phyloP scores from a whole-genome alignment of 2,797 vertebrate species.

The Garrulus glandarius region DNA sequence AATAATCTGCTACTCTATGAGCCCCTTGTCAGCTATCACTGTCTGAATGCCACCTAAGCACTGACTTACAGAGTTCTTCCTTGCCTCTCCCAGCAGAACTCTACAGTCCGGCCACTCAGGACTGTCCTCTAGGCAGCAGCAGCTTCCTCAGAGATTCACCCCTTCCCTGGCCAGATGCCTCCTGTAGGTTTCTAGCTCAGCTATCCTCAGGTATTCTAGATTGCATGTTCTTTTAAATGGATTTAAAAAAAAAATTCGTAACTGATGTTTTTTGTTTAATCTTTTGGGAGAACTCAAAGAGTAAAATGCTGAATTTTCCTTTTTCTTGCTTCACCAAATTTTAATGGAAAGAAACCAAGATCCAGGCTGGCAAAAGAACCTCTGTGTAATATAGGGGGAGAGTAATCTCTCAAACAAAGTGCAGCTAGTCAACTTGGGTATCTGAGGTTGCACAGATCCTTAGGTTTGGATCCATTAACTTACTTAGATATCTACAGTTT shows the following conservation, averaged over 20 bases:
- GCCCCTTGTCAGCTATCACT: neutral
- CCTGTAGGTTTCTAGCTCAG: conserved; percentile 30
- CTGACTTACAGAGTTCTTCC: neutral
- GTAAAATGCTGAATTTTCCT: neutral
- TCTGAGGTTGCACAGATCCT: neutral
- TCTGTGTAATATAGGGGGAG: neutral
- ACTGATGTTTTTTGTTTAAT: neutral
- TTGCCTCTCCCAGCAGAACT: conserved; percentile 56
- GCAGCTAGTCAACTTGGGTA: neutral
- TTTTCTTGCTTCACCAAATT: neutral
- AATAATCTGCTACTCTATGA: neutral
- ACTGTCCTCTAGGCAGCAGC: conserved; percentile 40
- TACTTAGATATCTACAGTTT: neutral
- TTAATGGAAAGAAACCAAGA: neutral
- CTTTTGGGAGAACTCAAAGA: neutral
- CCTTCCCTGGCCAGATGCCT: conserved; percentile 31
- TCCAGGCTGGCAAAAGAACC: neutral
- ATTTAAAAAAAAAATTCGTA: neutral
- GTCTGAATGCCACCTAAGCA: neutral
- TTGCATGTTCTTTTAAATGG: neutral
- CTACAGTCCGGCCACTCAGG: conserved; percentile 6
- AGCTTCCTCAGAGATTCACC: conserved; percentile 18
- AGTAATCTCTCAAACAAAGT: neutral
- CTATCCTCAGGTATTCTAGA: conserved; percentile 41
- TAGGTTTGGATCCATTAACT: conserved; percentile 4